These are phyloP conservation scores for Ceriagrion tenellum DNA, from an alignment of 2,888 invertebrate genomes.

Conservation along the genomic window DNA sequence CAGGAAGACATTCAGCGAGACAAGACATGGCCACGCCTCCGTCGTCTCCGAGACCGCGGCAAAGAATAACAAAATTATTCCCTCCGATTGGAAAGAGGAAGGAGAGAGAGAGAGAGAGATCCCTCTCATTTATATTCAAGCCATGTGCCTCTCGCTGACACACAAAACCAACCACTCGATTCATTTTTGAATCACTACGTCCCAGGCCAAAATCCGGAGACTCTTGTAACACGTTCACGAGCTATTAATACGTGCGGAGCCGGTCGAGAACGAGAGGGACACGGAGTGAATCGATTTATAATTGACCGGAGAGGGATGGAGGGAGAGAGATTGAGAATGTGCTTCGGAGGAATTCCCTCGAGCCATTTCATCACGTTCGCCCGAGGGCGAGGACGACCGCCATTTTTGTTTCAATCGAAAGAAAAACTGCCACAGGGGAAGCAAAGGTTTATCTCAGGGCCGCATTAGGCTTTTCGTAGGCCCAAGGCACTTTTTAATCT, in stretches of 20 bases:
- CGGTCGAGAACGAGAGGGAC: neutral
- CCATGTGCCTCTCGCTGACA: neutral
- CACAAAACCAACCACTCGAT: neutral
- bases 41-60: neutral
- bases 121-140: neutral
- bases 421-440: neutral
- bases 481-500: too few relatives aligned
- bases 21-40: neutral
- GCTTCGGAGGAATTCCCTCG: neutral
- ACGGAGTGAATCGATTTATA: neutral
- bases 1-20: neutral
- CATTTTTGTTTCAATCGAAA: neutral
- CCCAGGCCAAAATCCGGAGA: neutral
- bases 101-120: too few relatives aligned
- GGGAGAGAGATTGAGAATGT: neutral
- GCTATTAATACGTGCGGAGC: constrained; percentile 13
- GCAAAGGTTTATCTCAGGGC: neutral
- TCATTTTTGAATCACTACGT: neutral
- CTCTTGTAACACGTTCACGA: neutral
- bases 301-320: neutral
- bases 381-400: neutral
- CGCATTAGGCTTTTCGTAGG: too few relatives aligned
- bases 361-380: neutral
- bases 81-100: too few relatives aligned
- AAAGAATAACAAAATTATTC: neutral